These are phyloP conservation scores for Anseranas semipalmata DNA, from an alignment of 2,113 vertebrate species.

Conservation along the genomic window DNA sequence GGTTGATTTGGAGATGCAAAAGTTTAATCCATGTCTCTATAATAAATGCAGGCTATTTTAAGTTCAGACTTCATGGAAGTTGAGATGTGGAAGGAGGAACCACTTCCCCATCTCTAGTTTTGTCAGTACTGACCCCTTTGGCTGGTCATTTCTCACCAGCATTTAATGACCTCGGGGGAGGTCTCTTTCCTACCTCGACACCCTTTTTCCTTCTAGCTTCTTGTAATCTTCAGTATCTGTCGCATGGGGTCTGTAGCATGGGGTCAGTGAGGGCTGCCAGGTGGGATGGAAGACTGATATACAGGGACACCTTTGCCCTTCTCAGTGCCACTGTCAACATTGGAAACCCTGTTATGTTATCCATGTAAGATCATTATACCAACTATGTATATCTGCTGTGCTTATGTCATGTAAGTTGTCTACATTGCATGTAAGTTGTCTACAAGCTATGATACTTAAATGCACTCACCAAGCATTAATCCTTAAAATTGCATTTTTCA, in stretches of 20 bases:
- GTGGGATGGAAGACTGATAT: neutral
- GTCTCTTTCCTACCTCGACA: neutral
- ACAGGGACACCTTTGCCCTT: neutral
- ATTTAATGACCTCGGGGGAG: neutral
- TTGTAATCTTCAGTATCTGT: neutral
- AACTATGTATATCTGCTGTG: neutral
- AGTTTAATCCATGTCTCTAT: neutral
- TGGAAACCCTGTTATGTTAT: neutral
- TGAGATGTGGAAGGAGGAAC: neutral
- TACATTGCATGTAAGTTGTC: rapidly evolving
- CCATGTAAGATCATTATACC: neutral
- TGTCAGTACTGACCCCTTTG: neutral
- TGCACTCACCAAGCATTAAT: neutral
- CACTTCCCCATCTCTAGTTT: rapidly evolving
- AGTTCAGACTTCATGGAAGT: neutral
- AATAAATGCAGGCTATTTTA: neutral
- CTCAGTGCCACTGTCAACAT: neutral
- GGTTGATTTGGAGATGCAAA: neutral
- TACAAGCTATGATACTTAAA: neutral
- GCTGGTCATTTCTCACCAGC: neutral
- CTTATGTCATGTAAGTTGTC: neutral
- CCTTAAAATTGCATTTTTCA: neutral
- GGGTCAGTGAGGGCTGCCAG: neutral
- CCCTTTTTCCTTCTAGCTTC: neutral
- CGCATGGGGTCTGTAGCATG: neutral